Percentiles rank a stretch among this genome's conserved stretches.
Evolutionary conservation across 2,888 invertebrate species (phyloP).

Genomic region (Dryobotodes eremita): DNA sequence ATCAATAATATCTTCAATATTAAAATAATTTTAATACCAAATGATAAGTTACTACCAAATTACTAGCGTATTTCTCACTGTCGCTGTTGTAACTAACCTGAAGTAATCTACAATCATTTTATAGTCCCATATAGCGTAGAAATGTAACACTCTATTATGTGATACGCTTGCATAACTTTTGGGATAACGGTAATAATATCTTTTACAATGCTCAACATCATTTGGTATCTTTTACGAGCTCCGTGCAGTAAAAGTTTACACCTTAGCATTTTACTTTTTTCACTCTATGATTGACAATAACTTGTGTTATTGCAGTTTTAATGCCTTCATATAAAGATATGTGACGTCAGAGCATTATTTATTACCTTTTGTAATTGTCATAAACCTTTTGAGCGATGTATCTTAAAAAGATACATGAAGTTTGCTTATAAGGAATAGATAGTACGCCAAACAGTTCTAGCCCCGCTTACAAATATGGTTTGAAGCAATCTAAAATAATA

Average conservation of each 20-base stretch:
- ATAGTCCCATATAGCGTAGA: constrained; percentile 45
- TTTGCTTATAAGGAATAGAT: constrained; percentile 18
- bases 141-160: constrained; percentile 52
- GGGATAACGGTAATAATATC: constrained; percentile 57
- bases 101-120: constrained; percentile 30
- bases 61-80: background rate
- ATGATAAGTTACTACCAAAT: constrained; percentile 9
- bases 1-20: background rate
- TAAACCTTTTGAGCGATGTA: background rate
- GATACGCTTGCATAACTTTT: constrained; percentile 58
- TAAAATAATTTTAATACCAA: constrained; percentile 12
- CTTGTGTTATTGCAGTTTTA: constrained; percentile 67
- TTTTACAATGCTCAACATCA: constrained; percentile 57
- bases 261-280: constrained; percentile 60
- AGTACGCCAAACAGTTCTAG: background rate
- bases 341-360: constrained; percentile 29
- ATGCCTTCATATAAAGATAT: constrained; percentile 57
- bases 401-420: background rate
- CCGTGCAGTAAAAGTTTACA: constrained; percentile 66
- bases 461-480: constrained; percentile 31
- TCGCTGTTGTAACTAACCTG: background rate
- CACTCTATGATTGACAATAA: constrained; percentile 70
- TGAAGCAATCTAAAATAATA: constrained; percentile 46
- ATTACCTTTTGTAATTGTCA: background rate
- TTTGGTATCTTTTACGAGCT: constrained; percentile 63